Base-by-base conservation (phyloP, 2,888 invertebrate species). In the Lasioglossum villosulum region DNA sequence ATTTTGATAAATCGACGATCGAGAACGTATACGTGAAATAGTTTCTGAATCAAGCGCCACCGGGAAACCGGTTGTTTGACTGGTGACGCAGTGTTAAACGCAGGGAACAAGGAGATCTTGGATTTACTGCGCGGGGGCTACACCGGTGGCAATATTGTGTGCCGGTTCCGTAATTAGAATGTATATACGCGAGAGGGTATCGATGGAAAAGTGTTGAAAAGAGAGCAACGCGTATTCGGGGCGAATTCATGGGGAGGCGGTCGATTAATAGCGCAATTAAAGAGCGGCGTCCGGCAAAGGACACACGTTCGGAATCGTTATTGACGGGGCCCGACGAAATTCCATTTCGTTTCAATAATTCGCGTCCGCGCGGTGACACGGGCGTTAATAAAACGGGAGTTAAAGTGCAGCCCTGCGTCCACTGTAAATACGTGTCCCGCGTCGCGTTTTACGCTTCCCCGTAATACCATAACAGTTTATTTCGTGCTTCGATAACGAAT, bases 341-440 rank as follows among this genome's bases (percentile, higher is more conserved):
- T 86, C 85, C 85, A 81, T 86, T 85, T 78, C 86, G 78, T 86
- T 86, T 85, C 85, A 85, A 85, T 86, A 85, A 86, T 81, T 82
- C 82, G 68, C 68, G 59, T 70, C 73, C 68, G 59, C 77, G 68
- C 75, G 76, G 81, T 82, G 85, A 78, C 85, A 81, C 70, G 68
- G 72, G 78, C 78, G 81, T 86, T 86, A 86, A 86, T 86, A 86
- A 86, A 86, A 86, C 78, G 81, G 70, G 73, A 85, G 72, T 85
- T 81, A 81, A 85, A 81, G 81, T 85, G 82, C 78, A 79, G 78
- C 59, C 42, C 52, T 27, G 70, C 52, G 59, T 81, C 66, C 82
- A 77, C 66, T 75, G 78, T 85, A 86, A 86, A 86, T 82, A 85
- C 78, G 73, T 71, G 73, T 59, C 66, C 73, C 80, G 56, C 45